Evolutionary conservation across 2,888 invertebrate genomes (phyloP), one percentile per base, ranked within the genome.

Genomic region (Caenorhabditis doughertyi): DNA sequence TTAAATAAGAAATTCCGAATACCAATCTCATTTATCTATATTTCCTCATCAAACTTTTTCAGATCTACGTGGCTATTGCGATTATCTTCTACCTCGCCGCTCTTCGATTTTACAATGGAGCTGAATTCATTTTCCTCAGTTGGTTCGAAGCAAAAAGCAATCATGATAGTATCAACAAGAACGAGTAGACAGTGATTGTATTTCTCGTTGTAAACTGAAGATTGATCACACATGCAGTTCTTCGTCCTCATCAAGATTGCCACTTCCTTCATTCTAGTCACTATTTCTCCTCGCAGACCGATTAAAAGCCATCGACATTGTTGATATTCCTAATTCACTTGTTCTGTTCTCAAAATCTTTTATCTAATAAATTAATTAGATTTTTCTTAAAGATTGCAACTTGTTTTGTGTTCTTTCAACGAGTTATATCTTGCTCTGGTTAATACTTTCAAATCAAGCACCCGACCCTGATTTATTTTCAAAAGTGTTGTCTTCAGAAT

Each of bases 111-210:
- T 82, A 83, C 51, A 87, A 89, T 32, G 90, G 90, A 35, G 81
- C 89, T 18, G 89, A 89, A 60, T 88, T 88, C 62, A 64, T 89
- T 35, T 72, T 89, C 21, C 72, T 90, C 49, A 85, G 88, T 35
- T 89, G 88, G 89, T 90, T 89, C 64, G 88, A 88, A 60, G 25
- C 32, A 18, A 35, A 21, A 49, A 84, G 81, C n/a, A 47, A 49
- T 9, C 23, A 47, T 29, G 16, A 47, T 29, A 39, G 60, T 11
- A 39, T 23, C 13, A 55, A 29, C 27, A 60, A 62, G 49, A 35
- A 49, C 27, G 29, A 74, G 35, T 76, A 51, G 67, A 58, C 39
- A 42, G 9, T 62, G 29, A 53, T 64, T 58, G 29, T 35, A n/a
- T n/a, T n/a, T n/a, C 8, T 35, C 53, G 49, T 49, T 67, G 58